Base-by-base conservation (phyloP, 2,888 invertebrate genomes). In the Acrocyrtus sp. region DNA sequence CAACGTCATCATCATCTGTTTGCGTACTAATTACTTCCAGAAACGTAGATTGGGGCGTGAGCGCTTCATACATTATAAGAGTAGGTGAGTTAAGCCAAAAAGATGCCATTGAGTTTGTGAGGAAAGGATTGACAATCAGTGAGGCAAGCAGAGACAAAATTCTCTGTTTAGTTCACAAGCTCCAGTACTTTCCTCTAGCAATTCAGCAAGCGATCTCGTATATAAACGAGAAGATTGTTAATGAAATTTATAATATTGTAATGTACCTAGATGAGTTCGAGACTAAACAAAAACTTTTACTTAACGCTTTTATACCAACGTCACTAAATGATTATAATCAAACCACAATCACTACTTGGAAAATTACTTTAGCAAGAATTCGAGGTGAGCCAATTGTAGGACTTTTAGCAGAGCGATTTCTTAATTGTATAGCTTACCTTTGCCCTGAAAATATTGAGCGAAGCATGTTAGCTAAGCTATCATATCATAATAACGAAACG, bases 51-150 rank as follows among this genome's bases (percentile, higher is more conserved):
- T n/a, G n/a, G n/a, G n/a, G n/a, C n/a, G n/a, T n/a, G n/a, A n/a
- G n/a, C n/a, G n/a, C n/a, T n/a, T n/a, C n/a, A n/a, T n/a, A n/a
- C n/a, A n/a, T 39, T 10, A 39, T 39, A 10, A 10, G 8, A 39
- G 8, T 39, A 6, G 39, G 15, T 39, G 39, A 39, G 15, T 39
- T 39, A 12, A 39, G 15, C 8, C 6, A 10, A 12, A 39, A 12
- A 10, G 50, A 50, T 3, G 50, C 50, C 6, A 50, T 21, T 21
- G 50, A 50, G 15, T 50, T 50, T 22, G 50, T 50, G 6, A 50
- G 50, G 22, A 50, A 50, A 22, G 50, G 50, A 12, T 21, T 50
- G 6, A 19, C 19, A 22, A 8, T 50, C 3, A 50, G n/a, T 50
- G 15, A 12, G 3, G 8, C 3, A 3, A 15, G 22, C 5, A 12